A percentile compares a stretch with the other conserved stretches of the same genome.
Conservation (phyloP, 2,888 invertebrate genomes). For the Acanthosepion lycidas region DNA sequence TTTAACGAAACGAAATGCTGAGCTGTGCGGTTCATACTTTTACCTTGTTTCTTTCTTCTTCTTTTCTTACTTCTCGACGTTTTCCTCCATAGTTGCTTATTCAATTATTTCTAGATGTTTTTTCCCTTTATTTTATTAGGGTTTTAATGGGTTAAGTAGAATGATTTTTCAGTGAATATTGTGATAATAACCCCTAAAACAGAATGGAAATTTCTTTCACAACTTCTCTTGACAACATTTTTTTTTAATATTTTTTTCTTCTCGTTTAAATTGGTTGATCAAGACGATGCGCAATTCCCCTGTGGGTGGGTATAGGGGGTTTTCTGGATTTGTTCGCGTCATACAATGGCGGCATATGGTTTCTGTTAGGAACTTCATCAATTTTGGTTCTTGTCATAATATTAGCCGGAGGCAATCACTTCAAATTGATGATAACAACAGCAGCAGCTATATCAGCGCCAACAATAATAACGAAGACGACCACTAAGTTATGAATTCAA, state of each 20-base stretch:
- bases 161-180: background rate
- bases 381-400: background rate
- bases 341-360: background rate
- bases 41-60: background rate
- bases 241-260: background rate
- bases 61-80: background rate
- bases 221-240: background rate
- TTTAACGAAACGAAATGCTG: background rate
- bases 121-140: background rate
- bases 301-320: background rate
- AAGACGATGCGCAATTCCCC: background rate
- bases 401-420: background rate
- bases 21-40: background rate
- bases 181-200: background rate
- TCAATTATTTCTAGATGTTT: background rate
- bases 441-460: background rate
- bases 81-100: background rate
- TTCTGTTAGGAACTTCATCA: background rate
- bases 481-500: constrained; percentile 4
- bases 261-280: background rate
- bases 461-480: background rate
- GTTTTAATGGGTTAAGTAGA: background rate
- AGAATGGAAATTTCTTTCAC: background rate
- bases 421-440: background rate
- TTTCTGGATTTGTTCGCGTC: background rate